Evolutionary conservation across 2,888 invertebrate genomes (phyloP).

Genomic region (Pimpla rufipes): DNA sequence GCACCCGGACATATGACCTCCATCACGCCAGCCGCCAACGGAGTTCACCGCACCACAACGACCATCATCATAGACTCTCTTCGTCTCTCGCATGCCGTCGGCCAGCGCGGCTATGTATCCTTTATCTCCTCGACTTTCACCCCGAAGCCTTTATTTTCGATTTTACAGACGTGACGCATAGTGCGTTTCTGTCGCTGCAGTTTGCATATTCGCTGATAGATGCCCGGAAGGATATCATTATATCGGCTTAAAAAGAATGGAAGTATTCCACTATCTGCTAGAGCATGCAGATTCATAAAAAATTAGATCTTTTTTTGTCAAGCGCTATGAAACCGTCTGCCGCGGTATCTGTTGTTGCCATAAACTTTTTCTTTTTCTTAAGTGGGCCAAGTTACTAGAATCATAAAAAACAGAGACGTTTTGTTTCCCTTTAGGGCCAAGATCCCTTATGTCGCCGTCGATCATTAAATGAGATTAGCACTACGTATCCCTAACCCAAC

Average conservation of each 20-base stretch:
- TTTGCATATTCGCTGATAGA: constrained; percentile 17
- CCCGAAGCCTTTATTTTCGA: constrained; percentile 32
- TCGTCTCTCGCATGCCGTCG: constrained; percentile 8
- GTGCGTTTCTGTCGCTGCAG: neutral
- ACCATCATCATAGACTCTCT: constrained; percentile 32
- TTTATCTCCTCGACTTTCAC: constrained; percentile 43
- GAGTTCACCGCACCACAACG: constrained; percentile 29
- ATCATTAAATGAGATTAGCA: too few species aligned
- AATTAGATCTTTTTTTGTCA: neutral
- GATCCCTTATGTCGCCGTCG: too few species aligned
- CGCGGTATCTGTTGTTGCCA: neutral
- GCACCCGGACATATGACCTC: constrained; percentile 18
- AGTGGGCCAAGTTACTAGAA: too few species aligned
- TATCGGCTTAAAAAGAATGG: constrained; percentile 28
- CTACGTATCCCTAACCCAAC: too few species aligned
- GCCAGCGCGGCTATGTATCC: constrained; percentile 10
- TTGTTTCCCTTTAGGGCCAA: too few species aligned
- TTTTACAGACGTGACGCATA: constrained; percentile 42
- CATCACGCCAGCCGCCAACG: constrained; percentile 42
- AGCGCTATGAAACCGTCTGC: neutral
- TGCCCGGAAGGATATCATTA: constrained; percentile 48
- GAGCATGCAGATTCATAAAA: constrained; percentile 1
- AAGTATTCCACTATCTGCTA: neutral
- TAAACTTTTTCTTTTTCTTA: neutral
- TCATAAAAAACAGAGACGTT: too few species aligned